phyloP scores from a whole-genome alignment of 2,797 vertebrate species.

The Xiphophorus birchmanni region DNA sequence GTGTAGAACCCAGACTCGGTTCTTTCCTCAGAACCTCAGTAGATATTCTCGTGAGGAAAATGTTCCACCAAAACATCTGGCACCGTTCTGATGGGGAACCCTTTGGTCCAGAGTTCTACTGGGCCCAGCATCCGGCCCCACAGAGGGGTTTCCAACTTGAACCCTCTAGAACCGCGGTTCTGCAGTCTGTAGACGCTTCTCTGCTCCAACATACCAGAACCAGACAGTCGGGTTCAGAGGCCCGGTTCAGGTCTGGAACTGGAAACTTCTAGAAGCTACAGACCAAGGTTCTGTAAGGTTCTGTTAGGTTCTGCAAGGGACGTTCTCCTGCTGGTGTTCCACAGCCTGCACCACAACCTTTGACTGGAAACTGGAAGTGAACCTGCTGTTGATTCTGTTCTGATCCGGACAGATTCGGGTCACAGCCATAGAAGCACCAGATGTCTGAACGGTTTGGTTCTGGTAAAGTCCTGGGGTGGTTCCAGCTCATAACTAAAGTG shows the following conservation, averaged over 20 bases:
- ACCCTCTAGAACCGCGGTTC: neutral
- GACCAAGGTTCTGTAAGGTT: neutral
- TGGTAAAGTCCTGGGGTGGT: neutral
- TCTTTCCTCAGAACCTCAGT: too few relatives aligned
- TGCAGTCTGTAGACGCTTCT: neutral
- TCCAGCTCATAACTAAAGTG: neutral
- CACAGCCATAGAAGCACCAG: neutral
- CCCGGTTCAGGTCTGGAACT: neutral
- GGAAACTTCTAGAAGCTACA: neutral
- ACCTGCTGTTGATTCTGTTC: neutral
- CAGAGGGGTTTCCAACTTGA: neutral
- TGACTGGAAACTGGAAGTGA: neutral
- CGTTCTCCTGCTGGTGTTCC: neutral
- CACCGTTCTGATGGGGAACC: neutral
- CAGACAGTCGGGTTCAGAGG: neutral
- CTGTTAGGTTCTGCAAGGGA: neutral
- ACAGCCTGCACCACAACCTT: neutral
- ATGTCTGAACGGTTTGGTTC: neutral
- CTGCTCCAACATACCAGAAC: neutral
- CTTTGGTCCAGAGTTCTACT: neutral
- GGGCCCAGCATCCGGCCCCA: neutral
- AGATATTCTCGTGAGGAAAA: neutral
- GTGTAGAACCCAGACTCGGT: too few relatives aligned
- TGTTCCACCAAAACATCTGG: neutral
- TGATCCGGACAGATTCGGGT: neutral